These are phyloP conservation scores for Pterobdella sp. DNA, from an alignment of 2,888 invertebrate species.

Conservation along the genomic window DNA sequence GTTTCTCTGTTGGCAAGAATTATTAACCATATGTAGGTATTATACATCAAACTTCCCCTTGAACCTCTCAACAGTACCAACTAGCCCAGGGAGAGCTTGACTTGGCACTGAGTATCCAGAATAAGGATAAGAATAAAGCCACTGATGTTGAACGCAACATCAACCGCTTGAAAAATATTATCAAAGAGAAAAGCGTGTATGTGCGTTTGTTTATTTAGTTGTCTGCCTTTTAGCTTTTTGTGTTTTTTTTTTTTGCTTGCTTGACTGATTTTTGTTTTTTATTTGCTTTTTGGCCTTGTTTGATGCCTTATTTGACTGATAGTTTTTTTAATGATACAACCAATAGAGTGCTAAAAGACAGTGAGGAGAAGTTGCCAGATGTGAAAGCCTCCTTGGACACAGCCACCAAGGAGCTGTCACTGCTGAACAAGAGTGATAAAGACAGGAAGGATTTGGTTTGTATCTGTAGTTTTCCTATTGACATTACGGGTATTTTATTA, in stretches of 20 bases:
- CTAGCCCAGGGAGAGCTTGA: constrained; percentile 72
- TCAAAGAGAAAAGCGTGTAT: constrained; percentile 50
- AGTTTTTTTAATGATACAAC: constrained; percentile 22
- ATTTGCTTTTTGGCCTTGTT: neutral
- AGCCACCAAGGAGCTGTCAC: constrained; percentile 69
- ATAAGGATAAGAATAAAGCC: constrained; percentile 62
- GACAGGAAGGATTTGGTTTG: constrained; percentile 42
- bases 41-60: too few species aligned
- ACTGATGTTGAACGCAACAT: constrained; percentile 55
- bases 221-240: neutral
- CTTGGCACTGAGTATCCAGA: constrained; percentile 63
- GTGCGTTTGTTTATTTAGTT: neutral
- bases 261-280: neutral
- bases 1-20: too few species aligned
- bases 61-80: constrained; percentile 47
- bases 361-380: constrained; percentile 56
- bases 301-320: neutral
- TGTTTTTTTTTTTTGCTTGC: constrained; percentile 1
- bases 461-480: neutral
- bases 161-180: constrained; percentile 48
- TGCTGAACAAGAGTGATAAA: constrained; percentile 65
- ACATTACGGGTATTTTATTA: neutral
- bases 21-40: too few species aligned
- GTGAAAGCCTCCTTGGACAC: constrained; percentile 58
- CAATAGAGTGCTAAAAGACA: constrained; percentile 47